Base-by-base conservation (phyloP, 1,140 invertebrate genomes). In the Drosophila aff. region DNA sequence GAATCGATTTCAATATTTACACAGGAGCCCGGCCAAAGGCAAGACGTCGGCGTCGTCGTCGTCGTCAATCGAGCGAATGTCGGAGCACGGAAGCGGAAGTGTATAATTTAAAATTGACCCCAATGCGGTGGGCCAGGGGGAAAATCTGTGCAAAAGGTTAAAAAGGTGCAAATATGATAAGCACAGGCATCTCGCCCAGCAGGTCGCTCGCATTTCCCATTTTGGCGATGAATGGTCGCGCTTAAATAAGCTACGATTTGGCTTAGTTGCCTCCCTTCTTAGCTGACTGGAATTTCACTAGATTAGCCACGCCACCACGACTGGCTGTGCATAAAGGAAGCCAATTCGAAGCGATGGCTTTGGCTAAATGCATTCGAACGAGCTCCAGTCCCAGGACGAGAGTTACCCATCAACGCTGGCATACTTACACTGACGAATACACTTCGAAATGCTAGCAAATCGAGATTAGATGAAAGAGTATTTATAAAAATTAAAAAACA, bases 1-100 rank as follows among this genome's bases (percentile, higher is more conserved):
- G 85, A 90, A 90, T 90, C 85, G 85, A 90, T 90, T 90, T 90
- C 85, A 90, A 90, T 90, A 90, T 90, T 90, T 90, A 90, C 79
- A 74, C 81, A 90, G 71, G 55, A 81, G 55, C 65, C 59, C 33
- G 41, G 16, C 40, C 57, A 44, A 65, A 58, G 60, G 33, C 66
- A 60, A 63, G 62, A 63, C 68, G 60, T 47, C 76, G 46, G 61
- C 84, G 46, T 47, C 76, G 46, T 64, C 84, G 46, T 49, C 49
- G 49, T 52, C 49, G 79, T 79, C 85, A 90, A 90, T 90, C 85
- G 85, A 90, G 85, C 75, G 86, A 68, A 79, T 85, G 76, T 43
- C 76, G 60, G 62, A 60, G 75, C 85, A 90, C 64, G 79, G 85
- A 85, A 82, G 79, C 81, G 81, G 79, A 90, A 90, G 85, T 85